phyloP scores from a whole-genome alignment of 2,797 vertebrate genomes.

The Scomberomorus guttatus region DNA sequence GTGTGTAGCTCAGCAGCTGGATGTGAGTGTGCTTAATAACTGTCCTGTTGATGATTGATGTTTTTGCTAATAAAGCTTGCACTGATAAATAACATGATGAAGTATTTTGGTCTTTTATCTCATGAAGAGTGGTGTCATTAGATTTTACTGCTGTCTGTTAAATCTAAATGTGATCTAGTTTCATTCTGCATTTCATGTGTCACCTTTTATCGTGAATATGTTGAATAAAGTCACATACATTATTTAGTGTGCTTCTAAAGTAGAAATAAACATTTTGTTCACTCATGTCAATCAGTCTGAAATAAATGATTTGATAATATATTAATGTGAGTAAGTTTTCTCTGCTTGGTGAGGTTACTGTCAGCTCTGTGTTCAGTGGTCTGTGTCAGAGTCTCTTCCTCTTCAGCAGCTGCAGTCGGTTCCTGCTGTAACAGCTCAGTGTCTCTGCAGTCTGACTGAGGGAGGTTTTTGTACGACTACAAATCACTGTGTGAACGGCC shows the following conservation, averaged over 20 bases:
- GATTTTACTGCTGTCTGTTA: not conserved
- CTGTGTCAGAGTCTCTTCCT: not conserved
- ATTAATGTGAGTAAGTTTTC: not conserved
- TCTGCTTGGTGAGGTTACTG: not conserved
- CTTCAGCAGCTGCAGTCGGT: conserved; percentile 33
- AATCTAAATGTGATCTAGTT: too few species aligned
- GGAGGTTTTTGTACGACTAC: conserved; percentile 62
- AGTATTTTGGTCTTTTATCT: not conserved
- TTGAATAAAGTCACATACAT: too few species aligned
- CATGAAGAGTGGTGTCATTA: not conserved
- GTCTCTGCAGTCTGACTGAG: conserved; percentile 14
- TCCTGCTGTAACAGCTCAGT: conserved; percentile 61
- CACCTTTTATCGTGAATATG: too few species aligned
- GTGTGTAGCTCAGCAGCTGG: conserved; percentile 16
- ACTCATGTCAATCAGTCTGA: too few species aligned
- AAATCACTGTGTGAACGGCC: conserved; percentile 54
- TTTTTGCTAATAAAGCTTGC: conserved; percentile 26
- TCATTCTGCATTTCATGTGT: too few species aligned
- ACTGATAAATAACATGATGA: not conserved
- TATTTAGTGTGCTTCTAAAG: too few species aligned
- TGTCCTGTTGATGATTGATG: conserved; percentile 19
- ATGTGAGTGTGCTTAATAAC: conserved; percentile 31
- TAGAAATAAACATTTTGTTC: too few species aligned
- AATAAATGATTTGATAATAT: not conserved
- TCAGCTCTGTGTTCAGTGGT: conserved; percentile 5